Evolutionary conservation across 1,140 invertebrate genomes (phyloP), one percentile per base, ranked within the genome.

Genomic region (Berghia stephanieae): DNA sequence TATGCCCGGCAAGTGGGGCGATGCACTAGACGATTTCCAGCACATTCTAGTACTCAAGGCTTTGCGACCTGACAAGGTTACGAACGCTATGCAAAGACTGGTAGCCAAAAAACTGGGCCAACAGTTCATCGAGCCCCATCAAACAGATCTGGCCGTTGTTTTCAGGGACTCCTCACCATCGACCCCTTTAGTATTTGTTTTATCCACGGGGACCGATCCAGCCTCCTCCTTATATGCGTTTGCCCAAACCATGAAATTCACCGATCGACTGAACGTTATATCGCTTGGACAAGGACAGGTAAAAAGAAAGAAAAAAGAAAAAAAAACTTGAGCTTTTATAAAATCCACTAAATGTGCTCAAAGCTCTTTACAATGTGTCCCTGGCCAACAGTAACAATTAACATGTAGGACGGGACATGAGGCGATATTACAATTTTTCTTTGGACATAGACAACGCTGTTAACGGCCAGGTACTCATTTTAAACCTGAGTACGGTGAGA

Each of bases 1-100:
- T 4, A 77, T 90, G 34, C 87, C 93, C 27, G 86, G 90, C 0
- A 84, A 83, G 6, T 93, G 93, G 86, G 43, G 87, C 13, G 78
- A 85, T 3, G 91, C 92, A 67, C 84, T 92, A 0, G 80, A 90
- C 70, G 83, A 84, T 4, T 93, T 93, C 85, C 93, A 79, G 83
- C 88, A 86, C 78, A 86, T 90, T 38, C 83, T 90, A 24, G 80
- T 90, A 6, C 69, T 90, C 87, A 91, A 87, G 90, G 93, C 91
- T 44, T 90, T 93, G 71, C 88, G 92, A 70, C 80, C 89, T 16
- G 91, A 92, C 74, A 92, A 92, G 80, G 82, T 93, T 3, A 88
- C 92, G 52, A 87, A 90, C 63, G 75, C 83, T 67, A 89, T 90
- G 87, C 89, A 90, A 81, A 87, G 89, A 40, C 90, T 86, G 82